phyloP scores from a whole-genome alignment of 2,888 invertebrate species.

The Cerastoderma edule region DNA sequence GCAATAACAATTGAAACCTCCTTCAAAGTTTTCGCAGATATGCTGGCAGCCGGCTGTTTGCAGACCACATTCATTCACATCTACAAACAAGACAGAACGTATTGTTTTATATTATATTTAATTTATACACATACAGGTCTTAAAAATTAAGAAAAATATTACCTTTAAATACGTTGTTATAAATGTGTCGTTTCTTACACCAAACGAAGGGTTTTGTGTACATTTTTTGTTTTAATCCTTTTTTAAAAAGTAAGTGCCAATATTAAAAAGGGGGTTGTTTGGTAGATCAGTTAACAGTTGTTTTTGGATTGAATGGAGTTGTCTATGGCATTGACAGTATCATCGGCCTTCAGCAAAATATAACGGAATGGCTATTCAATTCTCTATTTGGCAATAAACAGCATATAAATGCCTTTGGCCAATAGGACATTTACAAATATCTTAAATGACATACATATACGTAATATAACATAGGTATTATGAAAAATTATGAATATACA shows the following conservation, averaged over 20 bases:
- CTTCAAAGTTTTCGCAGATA: slow-evolving; percentile 33
- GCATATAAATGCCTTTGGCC: too few relatives aligned
- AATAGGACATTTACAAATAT: too few relatives aligned
- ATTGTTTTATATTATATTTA: background rate
- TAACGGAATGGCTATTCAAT: too few relatives aligned
- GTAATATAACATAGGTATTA: too few relatives aligned
- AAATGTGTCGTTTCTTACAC: background rate
- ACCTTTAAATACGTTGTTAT: background rate
- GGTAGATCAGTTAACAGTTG: too few relatives aligned
- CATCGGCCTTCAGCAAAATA: too few relatives aligned
- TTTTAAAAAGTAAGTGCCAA: background rate
- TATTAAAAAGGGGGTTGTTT: background rate
- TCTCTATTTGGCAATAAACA: too few relatives aligned
- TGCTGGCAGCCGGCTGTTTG: slow-evolving; percentile 35
- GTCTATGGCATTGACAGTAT: too few relatives aligned
- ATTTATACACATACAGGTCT: background rate
- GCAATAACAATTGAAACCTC: slow-evolving; percentile 45
- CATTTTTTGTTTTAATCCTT: background rate
- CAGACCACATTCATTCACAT: slow-evolving; percentile 41
- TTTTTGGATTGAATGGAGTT: too few relatives aligned
- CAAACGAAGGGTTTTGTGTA: background rate
- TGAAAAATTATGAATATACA: too few relatives aligned
- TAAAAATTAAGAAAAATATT: too few relatives aligned
- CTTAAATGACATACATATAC: too few relatives aligned
- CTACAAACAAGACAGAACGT: slow-evolving; percentile 1